Percentiles rank a stretch among this genome's conserved stretches.
These are phyloP conservation scores for Hypolimnas misippus DNA, from an alignment of 2,888 invertebrate species.

Conservation along the genomic window DNA sequence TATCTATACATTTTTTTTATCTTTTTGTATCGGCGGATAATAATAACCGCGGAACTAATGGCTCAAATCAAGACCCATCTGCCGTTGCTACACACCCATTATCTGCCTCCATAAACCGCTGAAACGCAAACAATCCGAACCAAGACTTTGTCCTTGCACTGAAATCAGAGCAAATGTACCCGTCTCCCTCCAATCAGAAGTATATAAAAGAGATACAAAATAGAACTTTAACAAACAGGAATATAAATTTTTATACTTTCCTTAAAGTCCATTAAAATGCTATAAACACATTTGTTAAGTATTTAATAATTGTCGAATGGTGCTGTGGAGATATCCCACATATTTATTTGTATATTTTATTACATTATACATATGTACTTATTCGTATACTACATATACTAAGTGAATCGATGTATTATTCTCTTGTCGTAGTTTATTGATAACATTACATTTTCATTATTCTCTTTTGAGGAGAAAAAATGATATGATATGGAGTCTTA, in stretches of 20 bases:
- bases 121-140: conserved; percentile 71
- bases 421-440: too few species aligned
- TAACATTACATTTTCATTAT: too few species aligned
- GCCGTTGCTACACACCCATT: conserved; percentile 68
- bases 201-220: conserved; percentile 14
- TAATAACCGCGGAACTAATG: conserved; percentile 48
- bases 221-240: conserved; percentile 24
- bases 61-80: conserved; percentile 65
- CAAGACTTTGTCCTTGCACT: conserved; percentile 57
- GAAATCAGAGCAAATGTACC: conserved; percentile 31
- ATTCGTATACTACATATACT: too few species aligned
- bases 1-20: too few species aligned
- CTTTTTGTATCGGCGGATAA: too few species aligned
- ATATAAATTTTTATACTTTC: conserved; percentile 62
- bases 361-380: too few species aligned
- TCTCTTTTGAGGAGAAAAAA: too few species aligned
- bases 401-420: too few species aligned
- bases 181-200: conserved; percentile 27
- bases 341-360: too few species aligned
- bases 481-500: too few species aligned
- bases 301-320: neutral
- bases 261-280: conserved; percentile 58
- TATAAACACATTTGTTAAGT: neutral
- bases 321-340: too few species aligned
- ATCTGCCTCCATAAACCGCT: conserved; percentile 74